Evolutionary conservation across 2,113 vertebrate species (phyloP).

Genomic region (Caranx ignobilis): DNA sequence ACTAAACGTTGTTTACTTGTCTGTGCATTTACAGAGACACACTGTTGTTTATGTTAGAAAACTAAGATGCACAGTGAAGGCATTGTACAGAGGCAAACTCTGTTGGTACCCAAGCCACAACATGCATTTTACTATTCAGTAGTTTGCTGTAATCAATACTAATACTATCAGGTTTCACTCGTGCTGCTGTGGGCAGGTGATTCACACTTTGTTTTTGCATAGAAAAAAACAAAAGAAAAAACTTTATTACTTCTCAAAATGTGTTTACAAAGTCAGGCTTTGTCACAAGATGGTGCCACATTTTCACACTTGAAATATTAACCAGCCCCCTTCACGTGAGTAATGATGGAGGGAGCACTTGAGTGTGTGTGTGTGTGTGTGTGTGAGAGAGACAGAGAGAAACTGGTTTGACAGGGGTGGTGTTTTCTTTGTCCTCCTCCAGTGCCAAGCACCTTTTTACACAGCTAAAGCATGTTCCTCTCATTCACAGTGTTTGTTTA

Average conservation of each 20-base stretch:
- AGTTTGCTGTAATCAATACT: too few species aligned
- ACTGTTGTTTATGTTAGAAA: too few species aligned
- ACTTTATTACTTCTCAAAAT: background rate
- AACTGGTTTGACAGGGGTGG: background rate
- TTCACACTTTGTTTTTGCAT: background rate
- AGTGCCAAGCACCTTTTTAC: too few species aligned
- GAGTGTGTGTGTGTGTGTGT: background rate
- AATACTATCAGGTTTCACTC: background rate
- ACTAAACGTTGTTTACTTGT: background rate
- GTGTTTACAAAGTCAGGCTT: background rate
- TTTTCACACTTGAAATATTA: conserved; percentile 17
- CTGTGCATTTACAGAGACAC: background rate
- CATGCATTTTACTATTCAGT: background rate
- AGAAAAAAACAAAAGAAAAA: background rate
- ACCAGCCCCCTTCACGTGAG: background rate
- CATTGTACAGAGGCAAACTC: background rate
- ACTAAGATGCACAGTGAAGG: background rate
- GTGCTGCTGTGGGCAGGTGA: background rate
- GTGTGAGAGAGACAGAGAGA: too few species aligned
- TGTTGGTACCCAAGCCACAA: background rate
- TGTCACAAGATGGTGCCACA: background rate
- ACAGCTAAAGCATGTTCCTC: background rate
- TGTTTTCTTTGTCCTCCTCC: background rate
- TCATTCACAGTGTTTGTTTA: background rate
- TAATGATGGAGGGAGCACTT: background rate